Conservation (phyloP, 2,797 vertebrate genomes). For the Cyprinodon diabolis region DNA sequence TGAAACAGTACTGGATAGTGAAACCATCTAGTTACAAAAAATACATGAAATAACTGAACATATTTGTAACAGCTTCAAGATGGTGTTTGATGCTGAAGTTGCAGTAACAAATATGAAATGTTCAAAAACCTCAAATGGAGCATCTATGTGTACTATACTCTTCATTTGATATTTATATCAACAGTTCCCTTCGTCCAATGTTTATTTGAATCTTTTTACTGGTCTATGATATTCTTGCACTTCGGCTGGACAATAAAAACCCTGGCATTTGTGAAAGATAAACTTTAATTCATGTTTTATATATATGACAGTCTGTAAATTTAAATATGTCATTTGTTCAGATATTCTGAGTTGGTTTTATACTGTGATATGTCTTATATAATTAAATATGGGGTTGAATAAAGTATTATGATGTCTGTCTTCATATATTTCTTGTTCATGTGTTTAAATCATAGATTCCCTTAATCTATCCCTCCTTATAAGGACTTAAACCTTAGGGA, state of each 20-base stretch:
- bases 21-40: background rate
- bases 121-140: background rate
- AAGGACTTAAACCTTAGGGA: background rate
- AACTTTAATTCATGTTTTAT: background rate
- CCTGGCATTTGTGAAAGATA: background rate
- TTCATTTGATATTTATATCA: conserved; percentile 7
- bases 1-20: background rate
- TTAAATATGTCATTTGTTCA: background rate
- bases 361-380: conserved; percentile 16
- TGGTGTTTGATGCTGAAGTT: background rate
- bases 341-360: conserved; percentile 13
- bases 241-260: background rate
- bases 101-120: background rate
- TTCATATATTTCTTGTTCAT: background rate
- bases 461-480: background rate
- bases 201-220: conserved; percentile 16
- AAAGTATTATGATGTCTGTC: conserved; percentile 16
- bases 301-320: background rate
- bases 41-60: background rate
- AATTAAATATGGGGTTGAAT: conserved; percentile 18
- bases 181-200: background rate
- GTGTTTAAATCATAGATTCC: background rate
- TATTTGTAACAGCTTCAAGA: background rate
- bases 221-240: conserved; percentile 2
- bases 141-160: background rate